Base-by-base conservation (phyloP, 2,888 invertebrate genomes). In the Nycteola revayana region DNA sequence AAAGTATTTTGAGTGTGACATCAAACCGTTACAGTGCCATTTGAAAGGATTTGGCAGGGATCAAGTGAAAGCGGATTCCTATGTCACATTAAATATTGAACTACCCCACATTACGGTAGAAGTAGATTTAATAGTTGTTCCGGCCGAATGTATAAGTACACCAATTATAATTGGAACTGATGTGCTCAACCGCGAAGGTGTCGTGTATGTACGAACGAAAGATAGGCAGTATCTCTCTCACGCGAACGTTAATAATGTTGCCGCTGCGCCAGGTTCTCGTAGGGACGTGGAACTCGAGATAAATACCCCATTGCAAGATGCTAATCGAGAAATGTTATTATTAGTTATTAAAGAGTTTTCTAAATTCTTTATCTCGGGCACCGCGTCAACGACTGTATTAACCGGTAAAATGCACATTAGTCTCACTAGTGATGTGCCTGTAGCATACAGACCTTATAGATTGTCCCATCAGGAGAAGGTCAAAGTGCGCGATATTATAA, bases 111-210 rank as follows among this genome's bases (percentile, higher is more conserved):
- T 14, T 3, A 14, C 14, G 3, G 2, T 14, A 3, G 14, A 14
- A 14, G 14, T 14, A 2, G 27, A 27, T 3, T 45, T 61, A 3
- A 17, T 34, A 6, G 31, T 59, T 1, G 59, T 59, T 0, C 33
- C 52, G 0, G 2, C 27, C 0, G 7, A 20, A 4, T 48, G 30
- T 24, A 60, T 58, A 10, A 38, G 22, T 2, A 30, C 41, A 1
- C 49, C 55, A 0, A 24, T 61, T 1, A 28, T 59, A 4, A 42
- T 57, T 8, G 56, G 56, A 5, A 53, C 49, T 0, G 55, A 60
- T 24, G 40, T 60, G n/a, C 33, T 14, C 5, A 14, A 14, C 5
- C 2, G 14, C 2, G 14, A 14, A 2, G 14, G 2, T 14, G 14
- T 14, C 2, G 5, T 14, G 3, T 14, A 14, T 5, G 5, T 5